Evolutionary conservation across 2,888 invertebrate genomes (phyloP).

Genomic region (Heteromyza rotundicornis): DNA sequence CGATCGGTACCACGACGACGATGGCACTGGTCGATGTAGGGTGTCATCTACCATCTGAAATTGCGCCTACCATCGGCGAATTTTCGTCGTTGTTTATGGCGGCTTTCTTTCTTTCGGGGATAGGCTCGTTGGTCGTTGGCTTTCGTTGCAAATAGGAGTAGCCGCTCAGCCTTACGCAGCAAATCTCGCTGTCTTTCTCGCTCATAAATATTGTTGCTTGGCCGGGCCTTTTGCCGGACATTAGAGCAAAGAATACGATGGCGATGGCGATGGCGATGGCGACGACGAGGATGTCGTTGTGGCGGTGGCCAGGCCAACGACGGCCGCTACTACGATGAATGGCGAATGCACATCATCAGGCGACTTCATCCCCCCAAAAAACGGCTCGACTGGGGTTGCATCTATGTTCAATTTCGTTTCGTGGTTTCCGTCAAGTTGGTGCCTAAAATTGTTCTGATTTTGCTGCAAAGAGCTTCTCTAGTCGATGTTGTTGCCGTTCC

Average conservation of each 20-base stretch:
- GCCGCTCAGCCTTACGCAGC: slow-evolving; percentile 6
- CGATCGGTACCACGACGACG: background rate
- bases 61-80: background rate
- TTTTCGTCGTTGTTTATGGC: background rate
- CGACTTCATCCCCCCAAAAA: no score
- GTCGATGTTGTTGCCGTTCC: background rate
- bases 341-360: no score
- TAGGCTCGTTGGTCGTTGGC: background rate
- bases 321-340: no score
- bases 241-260: slow-evolving; percentile 13
- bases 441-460: slow-evolving; percentile 25
- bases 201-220: slow-evolving; percentile 1
- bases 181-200: slow-evolving; percentile 18
- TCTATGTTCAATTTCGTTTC: slow-evolving; percentile 39
- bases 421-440: slow-evolving; percentile 46
- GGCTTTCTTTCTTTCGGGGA: background rate
- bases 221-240: background rate
- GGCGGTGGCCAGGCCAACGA: no score
- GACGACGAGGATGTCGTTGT: no score
- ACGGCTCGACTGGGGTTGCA: background rate
- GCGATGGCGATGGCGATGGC: background rate
- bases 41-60: background rate
- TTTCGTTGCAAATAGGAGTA: no score
- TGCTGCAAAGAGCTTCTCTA: background rate
- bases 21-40: background rate